A percentile compares a stretch with the other conserved stretches of the same genome.
These are phyloP conservation scores for Pristionchus arcanus DNA, from an alignment of 2,888 invertebrate genomes.

Conservation along the genomic window DNA sequence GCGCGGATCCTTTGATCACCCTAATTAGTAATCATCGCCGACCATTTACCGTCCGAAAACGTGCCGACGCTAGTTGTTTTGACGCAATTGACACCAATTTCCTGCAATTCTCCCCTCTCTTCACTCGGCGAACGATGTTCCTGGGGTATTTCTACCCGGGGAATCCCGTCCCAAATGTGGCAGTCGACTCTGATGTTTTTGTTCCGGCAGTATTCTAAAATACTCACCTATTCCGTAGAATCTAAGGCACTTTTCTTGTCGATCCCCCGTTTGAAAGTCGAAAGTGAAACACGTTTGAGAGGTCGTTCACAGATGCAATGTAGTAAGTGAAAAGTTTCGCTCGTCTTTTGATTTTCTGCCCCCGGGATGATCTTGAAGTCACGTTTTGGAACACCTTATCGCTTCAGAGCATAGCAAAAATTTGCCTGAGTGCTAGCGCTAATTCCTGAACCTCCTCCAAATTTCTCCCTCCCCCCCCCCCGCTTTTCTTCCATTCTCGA, in stretches of 20 bases:
- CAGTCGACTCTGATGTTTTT: neutral
- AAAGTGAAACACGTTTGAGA: neutral
- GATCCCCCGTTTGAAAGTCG: no score
- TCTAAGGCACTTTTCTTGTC: neutral
- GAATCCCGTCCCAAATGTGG: neutral
- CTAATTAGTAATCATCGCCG: neutral
- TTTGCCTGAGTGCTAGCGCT: no score
- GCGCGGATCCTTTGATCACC: neutral
- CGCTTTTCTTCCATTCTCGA: no score
- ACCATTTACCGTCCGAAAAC: neutral
- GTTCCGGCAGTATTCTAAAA: no score
- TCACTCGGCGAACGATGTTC: neutral
- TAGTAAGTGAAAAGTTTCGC: no score
- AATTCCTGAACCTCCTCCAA: no score
- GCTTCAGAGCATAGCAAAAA: no score
- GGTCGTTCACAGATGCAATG: neutral
- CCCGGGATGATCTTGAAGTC: neutral
- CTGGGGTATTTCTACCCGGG: neutral
- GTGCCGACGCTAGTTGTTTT: neutral
- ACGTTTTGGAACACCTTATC: no score
- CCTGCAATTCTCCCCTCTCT: neutral
- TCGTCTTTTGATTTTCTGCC: neutral
- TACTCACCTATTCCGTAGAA: no score
- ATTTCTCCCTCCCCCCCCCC: no score
- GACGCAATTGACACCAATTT: slow-evolving; percentile 15